Evolutionary conservation across 2,797 vertebrate species (phyloP).

Genomic region (Artibeus jamaicensis): DNA sequence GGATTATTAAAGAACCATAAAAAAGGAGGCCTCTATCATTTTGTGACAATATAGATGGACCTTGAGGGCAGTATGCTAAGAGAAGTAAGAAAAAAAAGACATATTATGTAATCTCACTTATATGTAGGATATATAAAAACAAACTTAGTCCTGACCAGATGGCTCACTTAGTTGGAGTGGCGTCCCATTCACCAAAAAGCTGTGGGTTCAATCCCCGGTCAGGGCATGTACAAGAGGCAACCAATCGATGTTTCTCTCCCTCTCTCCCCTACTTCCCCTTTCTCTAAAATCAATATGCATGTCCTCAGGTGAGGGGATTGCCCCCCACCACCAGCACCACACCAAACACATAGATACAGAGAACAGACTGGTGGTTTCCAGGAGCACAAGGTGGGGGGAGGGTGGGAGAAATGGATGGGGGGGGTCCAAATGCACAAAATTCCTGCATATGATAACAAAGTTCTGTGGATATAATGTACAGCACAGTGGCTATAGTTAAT

Average conservation of each 20-base stretch:
- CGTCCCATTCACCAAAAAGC: neutral
- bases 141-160: neutral
- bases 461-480: neutral
- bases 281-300: no score
- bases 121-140: neutral
- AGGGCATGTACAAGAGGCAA: neutral
- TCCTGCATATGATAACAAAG: neutral
- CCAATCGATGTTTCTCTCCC: neutral
- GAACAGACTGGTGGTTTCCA: neutral
- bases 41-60: neutral
- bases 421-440: neutral
- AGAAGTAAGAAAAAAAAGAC: neutral
- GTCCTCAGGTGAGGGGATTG: no score
- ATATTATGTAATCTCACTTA: neutral
- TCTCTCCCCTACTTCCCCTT: neutral
- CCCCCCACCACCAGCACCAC: no score
- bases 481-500: neutral
- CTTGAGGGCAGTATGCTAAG: neutral
- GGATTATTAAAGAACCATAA: neutral
- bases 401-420: neutral
- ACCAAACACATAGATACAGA: neutral
- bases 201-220: neutral
- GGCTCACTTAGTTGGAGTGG: neutral
- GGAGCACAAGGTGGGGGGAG: no score
- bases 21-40: neutral